Base-by-base conservation (phyloP, 1,140 invertebrate species). In the Ditylenchus dipsaci region DNA sequence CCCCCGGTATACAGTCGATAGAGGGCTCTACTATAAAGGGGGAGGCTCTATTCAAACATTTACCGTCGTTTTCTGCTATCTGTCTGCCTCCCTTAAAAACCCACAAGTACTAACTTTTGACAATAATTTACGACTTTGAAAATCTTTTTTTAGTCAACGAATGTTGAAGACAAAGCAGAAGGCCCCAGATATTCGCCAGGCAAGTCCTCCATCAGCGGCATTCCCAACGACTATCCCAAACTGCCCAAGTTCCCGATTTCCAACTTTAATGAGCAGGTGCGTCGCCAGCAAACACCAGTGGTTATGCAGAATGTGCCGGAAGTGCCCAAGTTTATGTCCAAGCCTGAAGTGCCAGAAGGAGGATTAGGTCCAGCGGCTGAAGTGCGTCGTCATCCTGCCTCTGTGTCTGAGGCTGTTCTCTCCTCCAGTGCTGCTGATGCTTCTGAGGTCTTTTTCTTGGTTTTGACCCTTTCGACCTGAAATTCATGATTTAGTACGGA, bases 311-410 rank as follows among this genome's bases (percentile, higher is more conserved):
- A 68, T 17, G 30, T 47, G 57, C 72, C 73, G 21, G 69, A 75
- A 26, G 27, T 75, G n/a, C 73, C 73, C 8, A 76, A 69, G 49
- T 75, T 75, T 29, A 70, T 71, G 5, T 76, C 76, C 3, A 73
- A 71, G 11, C 78, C 81, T 13, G 70, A 82, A 62, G 76, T 82
- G 11, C 80, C 80, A 47, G 79, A 83, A 47, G 79, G 81, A 3
- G 81, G 80, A 42, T 73, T 82, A 57, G 76, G 78, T 11, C 78
- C 80, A 26, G 69, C 76, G n/a, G 78, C 61, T 17, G 47, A 71
- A 17, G 23, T 70, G 15, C 71, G 73, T 26, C 67, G 73, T 17
- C 58, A 70, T 17, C 77, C 80, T 23, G 61, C 67, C 19, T 82
- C 79, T 27, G 80, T 77, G 1, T 79, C 78, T 42, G 80, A 80